Conservation (phyloP, 2,113 vertebrate species). For the Beaufortia kweichowensis region DNA sequence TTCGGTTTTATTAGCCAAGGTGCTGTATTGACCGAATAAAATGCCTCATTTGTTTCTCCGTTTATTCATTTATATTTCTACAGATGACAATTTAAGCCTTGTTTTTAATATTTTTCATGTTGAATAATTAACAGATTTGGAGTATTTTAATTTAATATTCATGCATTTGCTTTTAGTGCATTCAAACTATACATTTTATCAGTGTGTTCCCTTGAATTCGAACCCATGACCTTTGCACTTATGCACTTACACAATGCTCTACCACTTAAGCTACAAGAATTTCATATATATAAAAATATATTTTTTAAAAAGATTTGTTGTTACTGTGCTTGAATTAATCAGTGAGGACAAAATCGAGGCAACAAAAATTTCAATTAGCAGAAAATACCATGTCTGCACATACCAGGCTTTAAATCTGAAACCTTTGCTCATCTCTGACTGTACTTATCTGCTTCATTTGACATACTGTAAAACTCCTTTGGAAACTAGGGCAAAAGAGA, state of each 20-base stretch:
- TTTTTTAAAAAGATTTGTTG: no score
- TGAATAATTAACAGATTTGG: conserved; percentile 58
- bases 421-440: background rate
- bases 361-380: background rate
- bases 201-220: no score
- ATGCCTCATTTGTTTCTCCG: background rate
- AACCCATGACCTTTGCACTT: no score
- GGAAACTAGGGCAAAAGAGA: conserved; percentile 6
- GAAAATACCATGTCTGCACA: background rate
- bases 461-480: background rate
- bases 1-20: conserved; percentile 61
- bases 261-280: no score
- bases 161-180: no score
- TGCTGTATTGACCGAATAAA: background rate
- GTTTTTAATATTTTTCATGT: background rate
- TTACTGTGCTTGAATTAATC: background rate
- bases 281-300: no score
- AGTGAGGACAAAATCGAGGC: background rate
- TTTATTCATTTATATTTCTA: background rate
- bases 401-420: background rate
- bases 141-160: conserved; percentile 49
- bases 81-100: background rate
- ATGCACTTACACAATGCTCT: no score
- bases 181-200: no score
- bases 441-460: background rate